Conservation (phyloP, 2,113 vertebrate genomes). For the Astatoreochromis straeleni region DNA sequence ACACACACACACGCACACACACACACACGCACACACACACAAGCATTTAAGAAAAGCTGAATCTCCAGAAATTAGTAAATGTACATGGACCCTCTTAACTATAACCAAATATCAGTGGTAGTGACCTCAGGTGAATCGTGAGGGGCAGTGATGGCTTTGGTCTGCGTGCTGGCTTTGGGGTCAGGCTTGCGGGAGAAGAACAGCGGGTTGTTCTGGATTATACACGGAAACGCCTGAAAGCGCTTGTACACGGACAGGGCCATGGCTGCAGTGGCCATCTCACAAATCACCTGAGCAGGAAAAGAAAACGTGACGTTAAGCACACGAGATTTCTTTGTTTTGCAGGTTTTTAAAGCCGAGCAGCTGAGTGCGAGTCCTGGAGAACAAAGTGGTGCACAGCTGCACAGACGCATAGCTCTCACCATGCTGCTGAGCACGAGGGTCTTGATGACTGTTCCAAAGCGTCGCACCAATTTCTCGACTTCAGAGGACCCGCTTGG, state of each 20-base stretch:
- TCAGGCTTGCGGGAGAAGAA: conserved; percentile 56
- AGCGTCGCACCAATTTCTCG: conserved; percentile 56
- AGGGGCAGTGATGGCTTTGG: not conserved
- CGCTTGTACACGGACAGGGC: conserved; percentile 51
- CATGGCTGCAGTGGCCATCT: conserved; percentile 57
- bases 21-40: accelerated
- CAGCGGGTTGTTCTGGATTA: conserved; percentile 58
- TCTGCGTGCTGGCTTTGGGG: not conserved
- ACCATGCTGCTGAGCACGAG: conserved; percentile 53
- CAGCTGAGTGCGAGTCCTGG: not conserved
- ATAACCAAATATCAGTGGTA: not conserved
- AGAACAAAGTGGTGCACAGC: not conserved
- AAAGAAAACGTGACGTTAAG: not conserved
- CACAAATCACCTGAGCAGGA: conserved; percentile 52
- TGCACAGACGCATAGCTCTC: not conserved
- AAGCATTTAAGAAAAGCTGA: not conserved
- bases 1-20: accelerated
- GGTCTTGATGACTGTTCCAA: conserved; percentile 48
- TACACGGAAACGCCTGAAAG: conserved; percentile 57
- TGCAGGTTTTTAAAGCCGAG: not conserved
- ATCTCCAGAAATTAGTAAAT: not conserved
- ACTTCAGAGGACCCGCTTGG: conserved; percentile 20
- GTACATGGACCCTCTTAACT: not conserved
- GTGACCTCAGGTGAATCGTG: conserved; percentile 16
- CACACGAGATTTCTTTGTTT: accelerated